Evolutionary conservation across 2,113 vertebrate species (phyloP).

Genomic region (Colinus virginianus): DNA sequence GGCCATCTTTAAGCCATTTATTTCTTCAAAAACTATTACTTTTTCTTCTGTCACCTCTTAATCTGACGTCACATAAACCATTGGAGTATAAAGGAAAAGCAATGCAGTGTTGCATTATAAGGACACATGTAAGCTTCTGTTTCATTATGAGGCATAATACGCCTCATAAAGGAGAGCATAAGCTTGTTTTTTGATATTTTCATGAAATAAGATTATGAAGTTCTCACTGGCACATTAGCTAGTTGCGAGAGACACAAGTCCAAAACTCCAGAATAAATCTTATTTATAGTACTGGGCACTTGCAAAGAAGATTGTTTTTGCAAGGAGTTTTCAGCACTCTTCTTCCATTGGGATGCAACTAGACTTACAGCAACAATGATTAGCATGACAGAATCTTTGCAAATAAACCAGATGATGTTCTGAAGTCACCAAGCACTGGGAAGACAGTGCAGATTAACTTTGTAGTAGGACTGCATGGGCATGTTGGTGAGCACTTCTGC

Average conservation of each 20-base stretch:
- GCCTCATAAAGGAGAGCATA: no score
- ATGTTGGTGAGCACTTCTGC: background rate
- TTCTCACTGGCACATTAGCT: background rate
- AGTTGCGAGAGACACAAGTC: background rate
- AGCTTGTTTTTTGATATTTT: background rate
- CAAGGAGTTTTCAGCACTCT: background rate
- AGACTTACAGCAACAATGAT: background rate
- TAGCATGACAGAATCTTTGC: background rate
- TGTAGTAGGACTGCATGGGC: background rate
- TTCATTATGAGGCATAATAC: no score
- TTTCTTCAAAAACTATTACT: background rate
- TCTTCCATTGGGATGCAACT: background rate
- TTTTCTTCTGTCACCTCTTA: background rate
- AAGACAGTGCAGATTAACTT: background rate
- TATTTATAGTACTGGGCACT: background rate
- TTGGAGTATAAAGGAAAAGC: background rate
- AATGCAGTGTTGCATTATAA: background rate
- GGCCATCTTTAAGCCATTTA: background rate
- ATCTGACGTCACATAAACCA: background rate
- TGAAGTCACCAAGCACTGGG: slow-evolving; percentile 25
- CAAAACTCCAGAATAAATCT: background rate
- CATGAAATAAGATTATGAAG: background rate
- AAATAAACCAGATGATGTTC: background rate
- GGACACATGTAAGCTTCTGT: background rate
- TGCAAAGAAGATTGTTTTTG: background rate